These are phyloP conservation scores for Pseudochirops cupreus DNA, from an alignment of 2,797 vertebrate genomes.

Conservation along the genomic window DNA sequence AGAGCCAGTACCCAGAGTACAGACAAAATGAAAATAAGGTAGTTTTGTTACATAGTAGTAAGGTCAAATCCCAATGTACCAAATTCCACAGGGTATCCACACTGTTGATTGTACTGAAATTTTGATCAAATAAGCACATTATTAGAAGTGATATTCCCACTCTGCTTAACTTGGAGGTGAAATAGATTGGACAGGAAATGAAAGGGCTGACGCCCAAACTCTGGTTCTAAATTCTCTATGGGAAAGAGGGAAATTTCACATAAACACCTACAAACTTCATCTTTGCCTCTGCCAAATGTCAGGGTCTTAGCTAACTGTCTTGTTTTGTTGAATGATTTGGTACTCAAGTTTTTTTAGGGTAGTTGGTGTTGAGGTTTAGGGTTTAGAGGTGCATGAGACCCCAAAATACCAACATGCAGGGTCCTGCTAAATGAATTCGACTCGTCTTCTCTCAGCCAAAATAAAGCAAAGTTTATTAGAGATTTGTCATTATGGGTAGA, in stretches of 20 bases:
- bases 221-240: not conserved
- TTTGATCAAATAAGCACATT: conserved; percentile 6
- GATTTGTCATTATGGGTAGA: too few relatives aligned
- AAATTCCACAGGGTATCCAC: not conserved
- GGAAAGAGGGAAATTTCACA: conserved; percentile 1
- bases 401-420: too few relatives aligned
- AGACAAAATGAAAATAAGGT: conserved; percentile 5
- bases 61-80: not conserved
- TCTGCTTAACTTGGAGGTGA: not conserved
- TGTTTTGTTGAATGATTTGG: not conserved
- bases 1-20: not conserved
- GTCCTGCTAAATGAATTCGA: too few relatives aligned
- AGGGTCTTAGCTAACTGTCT: not conserved
- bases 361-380: too few relatives aligned
- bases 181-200: not conserved
- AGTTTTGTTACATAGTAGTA: not conserved
- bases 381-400: too few relatives aligned
- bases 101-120: not conserved
- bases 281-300: not conserved
- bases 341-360: not conserved
- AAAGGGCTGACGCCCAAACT: not conserved
- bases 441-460: too few relatives aligned
- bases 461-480: too few relatives aligned
- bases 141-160: not conserved
- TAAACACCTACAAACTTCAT: not conserved